phyloP scores from a whole-genome alignment of 2,888 invertebrate species.

The Habroteleia sp. region DNA sequence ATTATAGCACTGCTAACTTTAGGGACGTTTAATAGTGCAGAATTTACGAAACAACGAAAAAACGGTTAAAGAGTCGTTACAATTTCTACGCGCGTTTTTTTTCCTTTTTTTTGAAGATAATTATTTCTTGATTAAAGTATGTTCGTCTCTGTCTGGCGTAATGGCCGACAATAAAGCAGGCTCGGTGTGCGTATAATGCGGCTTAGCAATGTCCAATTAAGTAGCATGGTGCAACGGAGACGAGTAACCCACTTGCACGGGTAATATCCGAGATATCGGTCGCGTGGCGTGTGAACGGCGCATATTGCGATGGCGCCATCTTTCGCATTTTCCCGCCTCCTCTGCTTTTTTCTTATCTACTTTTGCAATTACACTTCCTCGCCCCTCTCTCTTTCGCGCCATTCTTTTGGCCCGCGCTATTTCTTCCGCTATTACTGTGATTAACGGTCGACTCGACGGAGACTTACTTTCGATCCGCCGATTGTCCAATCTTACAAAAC shows the following conservation, averaged over 20 bases:
- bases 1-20: too few species aligned
- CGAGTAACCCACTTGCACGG: slow-evolving; percentile 76
- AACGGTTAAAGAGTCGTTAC: slow-evolving; percentile 25
- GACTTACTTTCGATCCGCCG: slow-evolving; percentile 33
- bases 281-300: slow-evolving; percentile 75
- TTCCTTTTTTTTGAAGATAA: slow-evolving; percentile 39
- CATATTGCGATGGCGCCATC: slow-evolving; percentile 73
- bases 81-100: slow-evolving; percentile 43
- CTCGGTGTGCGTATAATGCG: slow-evolving; percentile 35
- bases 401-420: slow-evolving; percentile 24
- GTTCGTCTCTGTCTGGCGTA: slow-evolving; percentile 44
- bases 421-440: slow-evolving; percentile 32
- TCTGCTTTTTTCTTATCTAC: slow-evolving; percentile 55
- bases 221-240: slow-evolving; percentile 74
- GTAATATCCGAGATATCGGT: slow-evolving; percentile 64
- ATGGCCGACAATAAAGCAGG: slow-evolving; percentile 43
- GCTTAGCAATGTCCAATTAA: slow-evolving; percentile 72
- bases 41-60: slow-evolving; percentile 23
- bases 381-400: slow-evolving; percentile 3
- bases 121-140: slow-evolving; percentile 52
- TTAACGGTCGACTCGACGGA: slow-evolving; percentile 25
- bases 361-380: slow-evolving; percentile 48
- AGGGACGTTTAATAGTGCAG: slow-evolving; percentile 25
- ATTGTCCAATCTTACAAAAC: slow-evolving; percentile 34
- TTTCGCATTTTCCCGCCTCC: slow-evolving; percentile 62